A percentile compares a stretch with the other conserved stretches of the same genome.
phyloP scores from a whole-genome alignment of 2,888 invertebrate species.

The Drosophila stalkeri region DNA sequence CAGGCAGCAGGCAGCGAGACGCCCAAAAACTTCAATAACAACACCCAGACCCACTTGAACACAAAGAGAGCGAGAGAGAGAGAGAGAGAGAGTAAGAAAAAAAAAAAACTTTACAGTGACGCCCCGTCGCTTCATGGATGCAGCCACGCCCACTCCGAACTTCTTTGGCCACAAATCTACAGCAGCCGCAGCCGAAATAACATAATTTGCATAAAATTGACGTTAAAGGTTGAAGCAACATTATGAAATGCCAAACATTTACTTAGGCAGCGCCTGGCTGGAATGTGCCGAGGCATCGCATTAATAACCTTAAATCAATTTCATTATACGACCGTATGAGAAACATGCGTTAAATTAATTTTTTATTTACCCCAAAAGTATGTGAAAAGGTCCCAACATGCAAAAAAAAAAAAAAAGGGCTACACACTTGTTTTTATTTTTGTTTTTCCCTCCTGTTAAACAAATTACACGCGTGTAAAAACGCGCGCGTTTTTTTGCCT shows the following conservation, averaged over 20 bases:
- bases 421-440: conserved; percentile 56
- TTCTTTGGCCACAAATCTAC: conserved; percentile 39
- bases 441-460: conserved; percentile 12
- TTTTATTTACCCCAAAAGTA: conserved; percentile 72
- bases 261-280: conserved; percentile 68
- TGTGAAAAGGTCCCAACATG: conserved; percentile 30
- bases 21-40: conserved; percentile 80
- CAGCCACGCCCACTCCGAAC: conserved; percentile 56
- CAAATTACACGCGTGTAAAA: conserved; percentile 77
- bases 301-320: conserved; percentile 83
- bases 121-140: conserved; percentile 69
- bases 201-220: conserved; percentile 85
- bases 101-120: conserved; percentile 65
- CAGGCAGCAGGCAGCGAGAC: conserved; percentile 41
- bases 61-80: background rate
- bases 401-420: conserved; percentile 58
- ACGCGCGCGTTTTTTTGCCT: conserved; percentile 38
- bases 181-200: conserved; percentile 70
- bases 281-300: conserved; percentile 56
- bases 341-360: conserved; percentile 83
- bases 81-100: background rate
- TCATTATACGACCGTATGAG: conserved; percentile 63
- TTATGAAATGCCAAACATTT: conserved; percentile 83
- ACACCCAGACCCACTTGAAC: conserved; percentile 60
- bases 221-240: conserved; percentile 84